phyloP scores from a whole-genome alignment of 2,113 vertebrate genomes.

The Psilopogon haemacephalus region DNA sequence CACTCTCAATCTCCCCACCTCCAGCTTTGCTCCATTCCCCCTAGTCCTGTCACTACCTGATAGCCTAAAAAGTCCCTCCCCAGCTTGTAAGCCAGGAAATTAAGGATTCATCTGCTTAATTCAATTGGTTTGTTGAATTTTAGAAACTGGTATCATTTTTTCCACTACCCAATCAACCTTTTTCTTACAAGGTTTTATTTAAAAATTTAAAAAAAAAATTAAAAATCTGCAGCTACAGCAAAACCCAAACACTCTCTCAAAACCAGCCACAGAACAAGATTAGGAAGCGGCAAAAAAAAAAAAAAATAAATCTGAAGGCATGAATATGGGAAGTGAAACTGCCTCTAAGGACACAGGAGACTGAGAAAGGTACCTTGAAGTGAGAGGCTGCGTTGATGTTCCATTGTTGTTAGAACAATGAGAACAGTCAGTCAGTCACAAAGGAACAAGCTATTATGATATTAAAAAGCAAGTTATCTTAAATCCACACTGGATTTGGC shows the following conservation, averaged over 20 bases:
- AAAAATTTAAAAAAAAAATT: background rate
- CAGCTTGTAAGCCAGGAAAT: background rate
- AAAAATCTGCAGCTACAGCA: background rate
- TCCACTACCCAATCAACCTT: background rate
- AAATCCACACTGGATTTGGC: background rate
- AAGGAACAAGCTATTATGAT: background rate
- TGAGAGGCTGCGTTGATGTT: fast-evolving
- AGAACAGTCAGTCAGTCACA: background rate
- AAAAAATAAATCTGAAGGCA: background rate
- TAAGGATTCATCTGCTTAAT: background rate
- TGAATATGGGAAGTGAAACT: background rate
- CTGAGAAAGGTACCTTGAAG: background rate
- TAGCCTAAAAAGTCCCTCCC: too few relatives aligned
- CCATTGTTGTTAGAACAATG: conserved; percentile 6
- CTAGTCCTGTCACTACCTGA: too few relatives aligned
- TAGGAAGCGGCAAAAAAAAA: background rate
- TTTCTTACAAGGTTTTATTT: background rate
- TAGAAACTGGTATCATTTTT: background rate
- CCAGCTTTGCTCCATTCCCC: too few relatives aligned
- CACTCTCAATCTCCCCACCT: too few relatives aligned
- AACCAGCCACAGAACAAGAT: background rate
- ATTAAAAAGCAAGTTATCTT: background rate
- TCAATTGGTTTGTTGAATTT: background rate
- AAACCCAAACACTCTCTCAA: background rate
- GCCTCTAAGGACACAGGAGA: background rate